Evolutionary conservation across 2,113 vertebrate genomes (phyloP), one percentile per base, ranked within the genome.

Genomic region (Neodon shergylaensis): DNA sequence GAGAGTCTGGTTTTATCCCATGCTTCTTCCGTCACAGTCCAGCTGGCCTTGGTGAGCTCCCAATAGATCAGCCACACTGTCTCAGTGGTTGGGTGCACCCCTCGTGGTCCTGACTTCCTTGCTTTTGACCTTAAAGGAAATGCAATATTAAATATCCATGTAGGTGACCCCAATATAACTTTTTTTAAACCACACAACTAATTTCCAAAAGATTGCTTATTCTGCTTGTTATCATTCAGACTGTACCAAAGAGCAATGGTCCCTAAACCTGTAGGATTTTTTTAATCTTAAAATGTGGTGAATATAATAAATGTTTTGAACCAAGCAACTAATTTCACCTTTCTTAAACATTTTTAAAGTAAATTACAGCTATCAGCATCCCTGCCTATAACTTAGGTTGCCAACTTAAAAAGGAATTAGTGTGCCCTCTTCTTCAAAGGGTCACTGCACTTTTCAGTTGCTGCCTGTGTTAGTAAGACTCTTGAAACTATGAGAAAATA

Each of bases 281-380:
- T 77, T 78, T 77, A 79, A 88, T 49, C 28, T 95, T 78, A 78
- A 90, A 87, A 93, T 68, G 58, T 26, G 3, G 49, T 82, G 16
- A 87, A 79, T 90, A 5, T 5, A 87, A 44, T 77, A 58, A 82
- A 39, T 85, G n/a, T 90, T 83, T 83, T 92, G 73, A 90, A 79
- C 33, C 1, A 91, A 47, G 33, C 14, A 77, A 86, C 7, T 65
- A 83, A 52, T n/a, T 83, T 72, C 39, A 68, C 76, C 14, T 96
- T 91, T 89, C 74, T 73, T 70, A 82, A 68, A 4, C 90, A 31
- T 70, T 94, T 94, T 88, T 83, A 12, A 92, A 4, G 47, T 17
- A 81, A 95, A 58, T 42, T 26, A 83, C n/a, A 78, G 5, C 19
- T 70, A 91, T 92, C 26, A 63, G 26, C 58, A 92, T 58, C 63